These are phyloP conservation scores for Catharus bicknelli DNA, from an alignment of 2,113 vertebrate species.

Conservation along the genomic window DNA sequence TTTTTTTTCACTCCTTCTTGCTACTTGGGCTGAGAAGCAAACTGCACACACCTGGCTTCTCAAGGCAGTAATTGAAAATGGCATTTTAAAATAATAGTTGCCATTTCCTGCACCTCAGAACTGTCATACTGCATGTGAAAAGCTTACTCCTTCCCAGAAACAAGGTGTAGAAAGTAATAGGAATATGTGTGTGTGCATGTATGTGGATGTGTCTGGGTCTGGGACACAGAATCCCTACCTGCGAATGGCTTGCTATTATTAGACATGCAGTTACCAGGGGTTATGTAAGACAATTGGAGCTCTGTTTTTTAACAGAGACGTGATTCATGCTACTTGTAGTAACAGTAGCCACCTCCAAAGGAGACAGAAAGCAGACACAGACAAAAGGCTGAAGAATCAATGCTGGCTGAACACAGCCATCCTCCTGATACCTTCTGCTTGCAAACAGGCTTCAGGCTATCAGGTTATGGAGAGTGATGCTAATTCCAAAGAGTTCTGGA, in stretches of 20 bases:
- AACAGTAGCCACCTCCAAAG: conserved; percentile 78
- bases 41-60: background rate
- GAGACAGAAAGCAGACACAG: conserved; percentile 79
- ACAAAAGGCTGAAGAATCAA: conserved; percentile 78
- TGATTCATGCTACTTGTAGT: conserved; percentile 82
- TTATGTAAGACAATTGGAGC: conserved; percentile 81
- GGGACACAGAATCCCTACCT: conserved; percentile 76
- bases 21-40: conserved; percentile 8
- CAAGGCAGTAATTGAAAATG: conserved; percentile 8
- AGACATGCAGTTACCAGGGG: conserved; percentile 74
- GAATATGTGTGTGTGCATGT: background rate
- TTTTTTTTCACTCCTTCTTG: background rate
- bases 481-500: conserved; percentile 54
- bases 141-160: conserved; percentile 41
- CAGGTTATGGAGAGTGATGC: conserved; percentile 53
- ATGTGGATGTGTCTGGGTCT: conserved; percentile 16
- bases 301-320: conserved; percentile 81
- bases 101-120: conserved; percentile 2
- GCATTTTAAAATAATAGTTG: conserved; percentile 38
- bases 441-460: conserved; percentile 57
- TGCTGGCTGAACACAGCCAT: conserved; percentile 65
- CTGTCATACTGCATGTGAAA: conserved; percentile 23
- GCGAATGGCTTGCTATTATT: conserved; percentile 82
- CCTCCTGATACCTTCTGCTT: conserved; percentile 71
- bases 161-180: background rate